phyloP scores from a whole-genome alignment of 1,140 invertebrate species.

The Saccostrea cuccullata region DNA sequence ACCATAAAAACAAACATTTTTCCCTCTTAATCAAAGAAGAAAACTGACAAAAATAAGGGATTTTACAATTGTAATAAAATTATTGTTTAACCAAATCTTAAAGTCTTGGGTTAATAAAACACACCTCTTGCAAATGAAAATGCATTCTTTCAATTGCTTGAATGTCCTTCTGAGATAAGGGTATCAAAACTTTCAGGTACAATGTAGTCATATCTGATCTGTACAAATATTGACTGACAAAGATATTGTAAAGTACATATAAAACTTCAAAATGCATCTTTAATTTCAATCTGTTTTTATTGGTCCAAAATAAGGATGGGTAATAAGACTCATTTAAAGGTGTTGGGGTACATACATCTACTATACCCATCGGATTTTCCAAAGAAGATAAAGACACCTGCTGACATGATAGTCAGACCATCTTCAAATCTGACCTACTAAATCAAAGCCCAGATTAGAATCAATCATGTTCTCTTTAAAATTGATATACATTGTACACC shows the following conservation, averaged over 20 bases:
- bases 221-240: not conserved
- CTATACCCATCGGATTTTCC: constrained; percentile 8
- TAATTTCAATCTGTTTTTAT: not conserved
- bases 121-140: too few species aligned
- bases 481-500: not conserved
- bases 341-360: too few species aligned
- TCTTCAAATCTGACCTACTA: constrained; percentile 23
- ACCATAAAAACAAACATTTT: too few species aligned
- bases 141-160: too few species aligned
- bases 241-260: constrained; percentile 1
- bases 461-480: constrained; percentile 34
- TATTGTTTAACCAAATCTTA: too few species aligned
- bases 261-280: not conserved
- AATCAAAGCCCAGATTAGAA: constrained; percentile 6
- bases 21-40: too few species aligned
- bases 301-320: not conserved
- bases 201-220: not conserved
- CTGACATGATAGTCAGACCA: not conserved
- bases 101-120: too few species aligned
- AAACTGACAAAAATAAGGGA: too few species aligned
- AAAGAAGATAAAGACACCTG: constrained; percentile 1
- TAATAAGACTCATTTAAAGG: not conserved
- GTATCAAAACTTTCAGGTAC: too few species aligned
- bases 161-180: too few species aligned
- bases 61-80: too few species aligned